Conservation (phyloP, 2,113 vertebrate genomes). For the Alligator mississippiensis region DNA sequence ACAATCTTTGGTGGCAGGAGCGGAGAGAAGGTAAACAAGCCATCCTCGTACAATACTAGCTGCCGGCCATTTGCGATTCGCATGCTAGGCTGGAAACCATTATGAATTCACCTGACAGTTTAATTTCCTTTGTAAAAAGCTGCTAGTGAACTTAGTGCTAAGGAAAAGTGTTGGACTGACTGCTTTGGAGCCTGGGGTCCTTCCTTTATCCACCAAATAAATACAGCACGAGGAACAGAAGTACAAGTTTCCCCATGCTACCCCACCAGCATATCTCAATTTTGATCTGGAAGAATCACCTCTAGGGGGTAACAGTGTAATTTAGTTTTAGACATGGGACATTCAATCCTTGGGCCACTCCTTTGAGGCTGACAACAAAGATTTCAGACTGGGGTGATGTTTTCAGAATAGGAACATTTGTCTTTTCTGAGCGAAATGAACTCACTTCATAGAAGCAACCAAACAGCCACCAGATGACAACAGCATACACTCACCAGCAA, state of each 20-base stretch:
- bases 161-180: not conserved
- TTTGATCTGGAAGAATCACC: slow-evolving; percentile 22
- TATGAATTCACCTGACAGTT: not conserved
- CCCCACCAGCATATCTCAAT: not conserved
- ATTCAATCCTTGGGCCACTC: slow-evolving; percentile 19
- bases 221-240: slow-evolving; percentile 3
- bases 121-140: not conserved
- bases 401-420: not conserved
- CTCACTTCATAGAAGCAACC: slow-evolving; percentile 47
- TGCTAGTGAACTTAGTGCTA: not conserved
- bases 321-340: not conserved
- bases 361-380: slow-evolving; percentile 22
- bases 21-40: not conserved
- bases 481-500: not conserved
- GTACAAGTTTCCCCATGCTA: rapidly evolving
- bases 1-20: not conserved
- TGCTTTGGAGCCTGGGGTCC: not conserved
- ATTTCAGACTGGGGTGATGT: not conserved
- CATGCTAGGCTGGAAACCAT: not conserved
- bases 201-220: not conserved
- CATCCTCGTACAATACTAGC: not conserved
- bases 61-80: not conserved
- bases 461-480: not conserved
- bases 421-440: not conserved
- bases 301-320: slow-evolving; percentile 19